phyloP scores from a whole-genome alignment of 1,140 invertebrate genomes.

The Branchinecta lynchi region DNA sequence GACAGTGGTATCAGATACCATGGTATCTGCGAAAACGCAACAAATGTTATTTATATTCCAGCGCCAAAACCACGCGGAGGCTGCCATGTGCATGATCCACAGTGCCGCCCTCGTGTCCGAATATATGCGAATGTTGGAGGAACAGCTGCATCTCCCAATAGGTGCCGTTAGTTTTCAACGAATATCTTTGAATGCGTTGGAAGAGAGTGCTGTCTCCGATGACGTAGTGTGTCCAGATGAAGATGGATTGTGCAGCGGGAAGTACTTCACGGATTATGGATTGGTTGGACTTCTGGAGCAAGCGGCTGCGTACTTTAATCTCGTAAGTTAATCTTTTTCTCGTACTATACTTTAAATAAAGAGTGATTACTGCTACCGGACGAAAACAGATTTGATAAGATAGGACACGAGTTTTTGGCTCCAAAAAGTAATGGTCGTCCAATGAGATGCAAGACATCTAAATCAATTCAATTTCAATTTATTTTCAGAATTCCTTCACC shows the following conservation, averaged over 20 bases:
- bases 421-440: too few species aligned
- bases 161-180: conserved; percentile 69
- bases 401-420: too few species aligned
- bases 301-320: conserved; percentile 70
- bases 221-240: conserved; percentile 63
- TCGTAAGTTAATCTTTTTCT: conserved; percentile 31
- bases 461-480: too few species aligned
- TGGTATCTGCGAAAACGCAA: too few species aligned
- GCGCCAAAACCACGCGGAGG: conserved; percentile 79
- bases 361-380: too few species aligned
- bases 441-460: too few species aligned
- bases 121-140: conserved; percentile 72
- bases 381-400: too few species aligned
- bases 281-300: conserved; percentile 73
- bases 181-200: conserved; percentile 77
- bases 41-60: conserved; percentile 29
- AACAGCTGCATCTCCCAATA: conserved; percentile 53
- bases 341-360: background rate
- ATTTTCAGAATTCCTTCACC: too few species aligned
- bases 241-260: conserved; percentile 75
- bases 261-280: conserved; percentile 76
- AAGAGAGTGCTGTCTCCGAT: conserved; percentile 87
- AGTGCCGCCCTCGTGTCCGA: conserved; percentile 85
- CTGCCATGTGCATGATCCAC: conserved; percentile 88
- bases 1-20: too few species aligned